A percentile compares a stretch with the other conserved stretches of the same genome.
phyloP scores from a whole-genome alignment of 2,113 vertebrate species.

The Rallus limicola region DNA sequence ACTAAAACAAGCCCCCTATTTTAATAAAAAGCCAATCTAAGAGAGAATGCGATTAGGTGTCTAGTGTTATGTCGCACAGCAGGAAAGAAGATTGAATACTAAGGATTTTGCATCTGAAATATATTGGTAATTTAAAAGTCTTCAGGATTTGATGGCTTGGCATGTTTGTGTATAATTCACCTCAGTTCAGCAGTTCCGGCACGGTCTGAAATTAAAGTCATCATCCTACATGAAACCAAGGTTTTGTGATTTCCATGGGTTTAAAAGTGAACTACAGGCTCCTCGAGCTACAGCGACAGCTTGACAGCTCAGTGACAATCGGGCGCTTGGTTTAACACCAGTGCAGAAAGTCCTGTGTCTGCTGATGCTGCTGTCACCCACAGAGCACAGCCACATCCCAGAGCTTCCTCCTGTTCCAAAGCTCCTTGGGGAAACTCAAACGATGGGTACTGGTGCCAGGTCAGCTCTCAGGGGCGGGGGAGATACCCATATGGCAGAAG shows the following conservation, averaged over 20 bases:
- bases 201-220: background rate
- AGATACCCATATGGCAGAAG: background rate
- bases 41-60: background rate
- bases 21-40: conserved; percentile 22
- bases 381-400: rapidly evolving
- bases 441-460: background rate
- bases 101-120: conserved; percentile 10
- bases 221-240: background rate
- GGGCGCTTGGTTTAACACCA: background rate
- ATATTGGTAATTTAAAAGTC: background rate
- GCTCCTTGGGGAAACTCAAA: background rate
- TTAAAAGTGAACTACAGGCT: background rate
- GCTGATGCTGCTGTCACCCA: background rate
- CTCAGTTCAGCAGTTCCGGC: background rate
- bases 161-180: background rate
- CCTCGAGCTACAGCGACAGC: background rate
- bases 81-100: background rate
- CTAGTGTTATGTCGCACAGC: background rate
- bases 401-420: background rate
- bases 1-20: background rate
- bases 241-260: background rate
- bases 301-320: background rate
- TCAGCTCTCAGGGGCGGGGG: background rate
- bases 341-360: background rate
- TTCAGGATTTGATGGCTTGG: background rate